Percentiles rank a stretch among this genome's conserved stretches.
Conservation (phyloP, 2,888 invertebrate genomes). For the Eupithecia subfuscata region DNA sequence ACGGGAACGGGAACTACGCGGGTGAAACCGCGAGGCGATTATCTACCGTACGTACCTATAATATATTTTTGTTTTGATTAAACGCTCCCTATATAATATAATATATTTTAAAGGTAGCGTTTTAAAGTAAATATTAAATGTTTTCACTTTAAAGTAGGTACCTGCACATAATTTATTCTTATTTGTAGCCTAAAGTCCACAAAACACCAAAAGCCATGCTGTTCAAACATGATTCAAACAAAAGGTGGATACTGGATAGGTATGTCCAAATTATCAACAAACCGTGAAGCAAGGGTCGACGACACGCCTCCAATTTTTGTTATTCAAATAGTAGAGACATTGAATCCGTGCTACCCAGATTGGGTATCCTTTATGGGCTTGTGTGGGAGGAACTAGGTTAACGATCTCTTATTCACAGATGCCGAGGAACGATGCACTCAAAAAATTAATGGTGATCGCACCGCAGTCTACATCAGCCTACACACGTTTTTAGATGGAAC, state of each 20-base stretch:
- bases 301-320: constrained; percentile 55
- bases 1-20: no score
- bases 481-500: constrained; percentile 11
- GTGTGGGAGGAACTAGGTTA: constrained; percentile 70
- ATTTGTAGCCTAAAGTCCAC: background rate
- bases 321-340: constrained; percentile 52
- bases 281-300: constrained; percentile 45
- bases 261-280: constrained; percentile 6
- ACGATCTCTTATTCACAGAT: constrained; percentile 67
- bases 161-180: background rate
- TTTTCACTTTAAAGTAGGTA: no score
- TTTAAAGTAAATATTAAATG: no score
- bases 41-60: no score
- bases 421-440: constrained; percentile 57
- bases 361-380: constrained; percentile 45
- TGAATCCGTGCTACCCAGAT: constrained; percentile 38
- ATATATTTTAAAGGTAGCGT: no score
- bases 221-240: background rate
- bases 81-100: no score
- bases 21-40: no score
- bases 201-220: no score
- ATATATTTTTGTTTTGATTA: no score
- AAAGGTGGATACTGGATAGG: background rate
- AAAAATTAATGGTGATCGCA: constrained; percentile 35
- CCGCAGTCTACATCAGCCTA: constrained; percentile 6